These are phyloP conservation scores for Trachelus stipa DNA, from an alignment of 2,888 invertebrate genomes.

Conservation along the genomic window DNA sequence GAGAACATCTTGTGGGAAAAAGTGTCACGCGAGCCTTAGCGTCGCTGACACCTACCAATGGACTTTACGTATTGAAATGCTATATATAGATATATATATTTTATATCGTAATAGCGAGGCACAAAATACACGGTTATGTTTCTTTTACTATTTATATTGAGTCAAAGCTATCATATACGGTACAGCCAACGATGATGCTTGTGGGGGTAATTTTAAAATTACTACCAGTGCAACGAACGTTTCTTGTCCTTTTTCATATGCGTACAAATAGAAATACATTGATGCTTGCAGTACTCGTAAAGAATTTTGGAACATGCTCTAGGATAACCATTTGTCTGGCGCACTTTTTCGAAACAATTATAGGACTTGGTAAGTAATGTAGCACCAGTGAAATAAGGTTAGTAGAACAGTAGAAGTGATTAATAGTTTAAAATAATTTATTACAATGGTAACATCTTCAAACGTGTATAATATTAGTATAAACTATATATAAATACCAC, in stretches of 20 bases:
- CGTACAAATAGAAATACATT: not conserved
- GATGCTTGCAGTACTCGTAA: not conserved
- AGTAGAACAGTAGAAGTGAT: not conserved
- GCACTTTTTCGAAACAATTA: not conserved
- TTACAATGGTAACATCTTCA: slow-evolving; percentile 21
- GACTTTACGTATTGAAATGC: no score
- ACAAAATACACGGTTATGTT: no score
- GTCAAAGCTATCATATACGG: no score
- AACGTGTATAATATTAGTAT: slow-evolving; percentile 14
- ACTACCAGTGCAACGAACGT: no score
- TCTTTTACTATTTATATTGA: no score
- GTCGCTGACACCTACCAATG: no score
- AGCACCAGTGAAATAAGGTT: not conserved
- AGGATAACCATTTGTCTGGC: not conserved
- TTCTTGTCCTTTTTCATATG: no score
- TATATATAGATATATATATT: no score
- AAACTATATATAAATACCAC: slow-evolving; percentile 18
- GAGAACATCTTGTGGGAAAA: no score
- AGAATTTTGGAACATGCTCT: not conserved
- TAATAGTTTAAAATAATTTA: slow-evolving; percentile 26
- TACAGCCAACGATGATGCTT: not conserved
- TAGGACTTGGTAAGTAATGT: not conserved
- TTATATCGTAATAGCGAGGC: no score
- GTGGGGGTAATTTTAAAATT: no score
- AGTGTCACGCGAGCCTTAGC: no score